These are phyloP conservation scores for Phrynosoma blainvillii DNA, from an alignment of 2,113 vertebrate species.

Conservation along the genomic window DNA sequence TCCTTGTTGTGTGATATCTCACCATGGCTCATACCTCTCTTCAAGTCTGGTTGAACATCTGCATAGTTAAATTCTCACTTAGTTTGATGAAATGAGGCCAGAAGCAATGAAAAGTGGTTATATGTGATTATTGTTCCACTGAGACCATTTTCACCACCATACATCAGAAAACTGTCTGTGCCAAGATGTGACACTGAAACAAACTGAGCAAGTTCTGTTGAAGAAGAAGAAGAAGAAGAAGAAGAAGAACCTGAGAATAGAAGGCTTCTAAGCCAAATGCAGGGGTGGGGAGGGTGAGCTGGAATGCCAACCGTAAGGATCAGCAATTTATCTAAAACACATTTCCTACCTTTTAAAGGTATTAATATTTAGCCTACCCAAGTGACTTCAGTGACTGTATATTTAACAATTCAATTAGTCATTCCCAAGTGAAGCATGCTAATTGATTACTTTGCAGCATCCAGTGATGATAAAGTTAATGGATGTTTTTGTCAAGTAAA, in stretches of 20 bases:
- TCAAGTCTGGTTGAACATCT: neutral
- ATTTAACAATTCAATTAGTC: conserved; percentile 72
- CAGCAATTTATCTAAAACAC: conserved; percentile 52
- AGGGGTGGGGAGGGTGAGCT: neutral
- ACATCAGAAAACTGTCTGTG: neutral
- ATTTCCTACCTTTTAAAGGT: conserved; percentile 49
- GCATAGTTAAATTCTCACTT: neutral
- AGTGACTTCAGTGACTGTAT: conserved; percentile 56
- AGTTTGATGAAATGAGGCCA: neutral
- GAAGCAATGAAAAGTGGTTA: neutral
- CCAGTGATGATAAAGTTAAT: conserved; percentile 73
- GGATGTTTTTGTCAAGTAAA: conserved; percentile 70
- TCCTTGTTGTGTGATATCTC: neutral
- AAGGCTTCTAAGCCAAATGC: conserved; percentile 17
- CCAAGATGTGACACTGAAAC: conserved; percentile 24
- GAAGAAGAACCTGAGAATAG: conserved; percentile 13
- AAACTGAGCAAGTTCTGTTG: conserved; percentile 12
- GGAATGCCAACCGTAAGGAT: conserved; percentile 27
- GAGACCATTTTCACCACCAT: neutral
- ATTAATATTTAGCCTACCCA: conserved; percentile 57
- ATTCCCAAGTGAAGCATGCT: conserved; percentile 66
- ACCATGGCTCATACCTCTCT: neutral
- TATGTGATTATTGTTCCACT: neutral
- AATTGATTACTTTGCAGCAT: conserved; percentile 74
- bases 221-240: neutral